These are phyloP conservation scores for Crocidura indochinensis DNA, from an alignment of 2,797 vertebrate species.

Conservation along the genomic window DNA sequence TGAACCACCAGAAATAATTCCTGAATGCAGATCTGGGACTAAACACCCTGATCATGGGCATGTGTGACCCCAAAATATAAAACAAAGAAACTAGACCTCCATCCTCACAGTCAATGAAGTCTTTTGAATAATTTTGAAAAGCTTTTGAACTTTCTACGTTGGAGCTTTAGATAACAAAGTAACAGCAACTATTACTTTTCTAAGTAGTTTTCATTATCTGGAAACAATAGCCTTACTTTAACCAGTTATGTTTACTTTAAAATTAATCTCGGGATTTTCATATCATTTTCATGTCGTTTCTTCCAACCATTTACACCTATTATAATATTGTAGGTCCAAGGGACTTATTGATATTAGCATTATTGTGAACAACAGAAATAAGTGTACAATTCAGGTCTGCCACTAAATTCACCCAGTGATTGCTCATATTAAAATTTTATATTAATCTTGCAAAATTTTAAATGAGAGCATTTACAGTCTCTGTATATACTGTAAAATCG, in stretches of 20 bases:
- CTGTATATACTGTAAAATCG: conserved; percentile 44
- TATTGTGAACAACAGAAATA: conserved; percentile 61
- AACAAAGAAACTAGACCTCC: neutral
- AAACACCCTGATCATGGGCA: too few relatives aligned
- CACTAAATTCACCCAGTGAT: conserved; percentile 56
- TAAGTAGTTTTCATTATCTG: conserved; percentile 31
- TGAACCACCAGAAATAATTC: too few relatives aligned
- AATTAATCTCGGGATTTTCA: conserved; percentile 49
- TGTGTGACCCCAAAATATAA: too few relatives aligned
- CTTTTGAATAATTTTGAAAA: too few relatives aligned
- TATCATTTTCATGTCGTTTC: conserved; percentile 48
- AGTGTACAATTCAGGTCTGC: conserved; percentile 34
- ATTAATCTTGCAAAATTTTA: conserved; percentile 52
- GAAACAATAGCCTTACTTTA: conserved; percentile 28
- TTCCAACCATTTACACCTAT: neutral
- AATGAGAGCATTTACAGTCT: neutral
- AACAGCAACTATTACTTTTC: conserved; percentile 24
- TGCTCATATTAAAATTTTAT: conserved; percentile 50
- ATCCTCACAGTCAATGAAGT: neutral
- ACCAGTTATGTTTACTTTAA: conserved; percentile 25
- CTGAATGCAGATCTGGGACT: too few relatives aligned
- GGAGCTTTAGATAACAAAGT: conserved; percentile 34
- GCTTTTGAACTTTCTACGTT: too few relatives aligned
- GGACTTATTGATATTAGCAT: conserved; percentile 6
- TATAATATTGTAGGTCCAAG: conserved; percentile 27